These are phyloP conservation scores for Drosophila ficusphila DNA, from an alignment of 1,140 invertebrate species.

Conservation along the genomic window DNA sequence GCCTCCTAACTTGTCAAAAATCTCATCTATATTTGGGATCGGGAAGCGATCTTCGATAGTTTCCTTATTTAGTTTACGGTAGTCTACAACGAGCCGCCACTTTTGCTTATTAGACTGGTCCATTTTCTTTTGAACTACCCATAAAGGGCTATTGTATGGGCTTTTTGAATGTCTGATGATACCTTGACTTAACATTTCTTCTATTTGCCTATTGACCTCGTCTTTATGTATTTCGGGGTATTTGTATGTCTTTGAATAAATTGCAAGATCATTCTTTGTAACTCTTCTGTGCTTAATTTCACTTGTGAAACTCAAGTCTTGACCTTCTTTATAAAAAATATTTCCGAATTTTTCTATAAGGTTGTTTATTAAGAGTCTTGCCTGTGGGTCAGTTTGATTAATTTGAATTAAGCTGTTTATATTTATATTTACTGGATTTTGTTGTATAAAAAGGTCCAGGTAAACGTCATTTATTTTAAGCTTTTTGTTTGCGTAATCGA, in stretches of 20 bases:
- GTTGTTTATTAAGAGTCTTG: neutral
- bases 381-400: neutral
- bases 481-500: slow-evolving; percentile 3
- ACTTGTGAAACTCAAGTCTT: slow-evolving; percentile 66
- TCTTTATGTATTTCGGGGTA: slow-evolving; percentile 61
- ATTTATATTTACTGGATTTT: neutral
- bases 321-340: slow-evolving; percentile 22
- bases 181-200: slow-evolving; percentile 14
- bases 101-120: slow-evolving; percentile 6
- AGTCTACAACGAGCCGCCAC: slow-evolving; percentile 5
- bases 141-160: slow-evolving; percentile 54
- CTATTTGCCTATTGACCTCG: slow-evolving; percentile 53
- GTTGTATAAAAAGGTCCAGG: neutral
- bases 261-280: slow-evolving; percentile 30
- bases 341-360: slow-evolving; percentile 9
- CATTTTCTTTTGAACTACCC: slow-evolving; percentile 45
- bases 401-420: slow-evolving; percentile 3
- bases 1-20: neutral
- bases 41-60: neutral
- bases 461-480: neutral
- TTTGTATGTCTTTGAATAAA: slow-evolving; percentile 56
- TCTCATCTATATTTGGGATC: slow-evolving; percentile 6
- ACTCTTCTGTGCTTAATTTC: slow-evolving; percentile 2
- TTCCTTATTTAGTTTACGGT: slow-evolving; percentile 6
- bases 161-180: slow-evolving; percentile 29